Base-by-base conservation (phyloP, 2,113 vertebrate species). In the Catagonus wagneri region DNA sequence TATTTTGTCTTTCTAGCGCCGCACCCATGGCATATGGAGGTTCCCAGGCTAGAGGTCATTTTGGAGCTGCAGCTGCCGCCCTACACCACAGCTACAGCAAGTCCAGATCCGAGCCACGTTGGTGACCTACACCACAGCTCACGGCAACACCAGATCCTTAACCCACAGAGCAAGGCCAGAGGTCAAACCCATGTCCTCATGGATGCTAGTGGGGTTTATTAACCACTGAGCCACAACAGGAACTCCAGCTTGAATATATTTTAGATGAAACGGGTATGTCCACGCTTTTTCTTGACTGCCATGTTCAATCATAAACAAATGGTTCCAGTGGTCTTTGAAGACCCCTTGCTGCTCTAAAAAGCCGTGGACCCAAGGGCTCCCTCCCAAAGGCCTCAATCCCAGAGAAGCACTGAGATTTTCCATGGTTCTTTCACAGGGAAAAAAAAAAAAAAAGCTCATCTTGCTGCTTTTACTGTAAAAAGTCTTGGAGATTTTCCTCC, bases 401-500 rank as follows among this genome's bases (percentile, higher is more conserved):
- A 52, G 29, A 58, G 13, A 71, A 56, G 52, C 23, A 19, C 11
- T 69, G 60, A 16, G 17, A 10, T n/a, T 74, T 58, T 83, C 14
- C n/a, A 5, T 3, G 4, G 52, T 32, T 83, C 54, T 92, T 90
- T 22, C 44, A 2, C 74, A 25, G 15, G 14, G 72, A 25, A 69
- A 36, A 14, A 54, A 50, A 78, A 71, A 74, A 36, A 14, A 54
- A 50, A 78, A 71, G 13, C 3, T 89, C 65, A 85, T 63, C 32
- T 88, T 65, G 29, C 12, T 27, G 29, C 12, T 2, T 63, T 36
- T 88, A 56, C 60, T 84, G 7, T 87, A 63, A 83, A 29, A 39
- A 8, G 60, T n/a, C n/a, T 44, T 80, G 14, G 15, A 75, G 23
- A 87, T 87, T 80, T 92, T 50, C 22, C 78, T 96, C n/a, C 54